A percentile compares a stretch with the other conserved stretches of the same genome.
phyloP scores from a whole-genome alignment of 2,888 invertebrate genomes.

The Thysanoteuthis rhombus region DNA sequence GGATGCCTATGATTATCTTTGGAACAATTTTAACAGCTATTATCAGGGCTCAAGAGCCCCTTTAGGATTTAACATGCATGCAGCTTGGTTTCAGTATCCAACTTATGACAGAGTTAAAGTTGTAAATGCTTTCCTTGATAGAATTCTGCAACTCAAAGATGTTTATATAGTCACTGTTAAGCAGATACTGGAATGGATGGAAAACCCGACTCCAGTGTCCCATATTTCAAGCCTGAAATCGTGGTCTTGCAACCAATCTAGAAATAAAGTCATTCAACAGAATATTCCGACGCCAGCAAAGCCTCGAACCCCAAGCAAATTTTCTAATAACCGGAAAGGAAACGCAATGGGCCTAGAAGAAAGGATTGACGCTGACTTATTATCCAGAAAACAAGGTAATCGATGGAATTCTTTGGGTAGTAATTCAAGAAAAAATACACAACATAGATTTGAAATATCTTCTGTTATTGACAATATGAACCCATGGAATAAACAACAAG shows the following conservation, averaged over 20 bases:
- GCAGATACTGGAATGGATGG: slow-evolving; percentile 53
- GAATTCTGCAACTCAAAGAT: slow-evolving; percentile 43
- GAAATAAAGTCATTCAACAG: neutral
- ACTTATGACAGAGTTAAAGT: slow-evolving; percentile 68
- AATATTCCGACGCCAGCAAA: neutral
- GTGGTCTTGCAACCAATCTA: slow-evolving; percentile 38
- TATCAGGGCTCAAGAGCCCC: slow-evolving; percentile 77
- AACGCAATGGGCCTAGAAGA: neutral
- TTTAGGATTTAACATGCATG: slow-evolving; percentile 81
- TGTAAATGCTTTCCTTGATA: slow-evolving; percentile 46
- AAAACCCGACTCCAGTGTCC: slow-evolving; percentile 46
- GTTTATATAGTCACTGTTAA: slow-evolving; percentile 50
- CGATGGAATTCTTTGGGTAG: neutral
- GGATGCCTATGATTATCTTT: slow-evolving; percentile 69
- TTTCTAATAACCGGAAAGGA: neutral
- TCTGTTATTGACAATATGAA: neutral
- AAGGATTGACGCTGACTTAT: neutral
- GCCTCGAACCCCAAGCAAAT: neutral
- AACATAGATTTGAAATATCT: too few species aligned
- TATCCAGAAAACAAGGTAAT: neutral
- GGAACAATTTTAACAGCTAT: slow-evolving; percentile 79
- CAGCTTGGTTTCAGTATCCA: slow-evolving; percentile 77
- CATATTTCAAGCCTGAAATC: slow-evolving; percentile 41
- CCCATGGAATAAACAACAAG: neutral
- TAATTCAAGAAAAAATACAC: too few species aligned